phyloP scores from a whole-genome alignment of 2,888 invertebrate genomes.

The Eumacrocentrus americanus region DNA sequence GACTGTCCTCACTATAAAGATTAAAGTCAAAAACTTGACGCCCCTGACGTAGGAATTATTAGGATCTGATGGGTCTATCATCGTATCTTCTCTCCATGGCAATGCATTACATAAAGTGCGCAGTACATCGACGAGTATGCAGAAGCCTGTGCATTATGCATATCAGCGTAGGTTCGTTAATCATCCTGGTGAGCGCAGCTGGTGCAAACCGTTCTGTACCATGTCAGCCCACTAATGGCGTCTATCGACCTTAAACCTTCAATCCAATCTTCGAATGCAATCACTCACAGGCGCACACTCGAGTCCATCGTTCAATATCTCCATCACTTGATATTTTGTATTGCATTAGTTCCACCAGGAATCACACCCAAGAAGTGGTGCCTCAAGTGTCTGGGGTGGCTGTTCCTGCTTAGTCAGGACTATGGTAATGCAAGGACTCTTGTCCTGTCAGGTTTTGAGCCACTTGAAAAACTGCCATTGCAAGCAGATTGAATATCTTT shows the following conservation, averaged over 20 bases:
- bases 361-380: constrained; percentile 21
- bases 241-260: constrained; percentile 20
- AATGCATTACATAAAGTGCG: constrained; percentile 2
- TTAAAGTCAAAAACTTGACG: too few species aligned
- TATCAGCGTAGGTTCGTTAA: constrained; percentile 25
- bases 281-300: neutral
- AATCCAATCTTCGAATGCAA: neutral
- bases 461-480: neutral
- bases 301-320: neutral
- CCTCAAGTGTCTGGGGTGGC: constrained; percentile 13
- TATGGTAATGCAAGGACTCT: constrained; percentile 38
- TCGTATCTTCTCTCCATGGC: neutral
- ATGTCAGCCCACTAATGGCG: constrained; percentile 31
- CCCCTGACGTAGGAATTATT: too few species aligned
- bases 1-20: too few species aligned
- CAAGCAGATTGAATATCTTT: neutral
- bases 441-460: constrained; percentile 15
- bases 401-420: constrained; percentile 39
- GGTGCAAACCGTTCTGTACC: constrained; percentile 21
- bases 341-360: neutral
- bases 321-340: neutral
- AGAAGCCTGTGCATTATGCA: constrained; percentile 19
- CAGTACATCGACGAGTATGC: neutral
- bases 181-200: constrained; percentile 24
- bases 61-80: neutral